Evolutionary conservation across 2,797 vertebrate genomes (phyloP).

Genomic region (Urosaurus nigricauda): DNA sequence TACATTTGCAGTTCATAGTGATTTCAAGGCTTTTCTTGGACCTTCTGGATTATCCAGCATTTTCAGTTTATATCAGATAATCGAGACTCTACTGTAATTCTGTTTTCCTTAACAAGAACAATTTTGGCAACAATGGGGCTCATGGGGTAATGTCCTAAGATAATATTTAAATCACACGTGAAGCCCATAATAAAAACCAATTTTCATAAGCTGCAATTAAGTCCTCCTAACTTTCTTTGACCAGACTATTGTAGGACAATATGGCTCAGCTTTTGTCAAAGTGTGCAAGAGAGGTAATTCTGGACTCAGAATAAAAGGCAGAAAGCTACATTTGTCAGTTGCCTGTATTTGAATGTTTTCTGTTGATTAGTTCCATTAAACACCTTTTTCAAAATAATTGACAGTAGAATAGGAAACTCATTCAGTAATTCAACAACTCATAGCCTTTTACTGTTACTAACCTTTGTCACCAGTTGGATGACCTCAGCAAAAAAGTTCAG

Average conservation of each 20-base stretch:
- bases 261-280: neutral
- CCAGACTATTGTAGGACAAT: neutral
- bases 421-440: conserved; percentile 28
- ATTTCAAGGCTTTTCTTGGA: too few relatives aligned
- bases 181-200: neutral
- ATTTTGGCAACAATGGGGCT: too few relatives aligned
- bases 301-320: neutral
- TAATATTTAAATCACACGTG: neutral
- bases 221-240: neutral
- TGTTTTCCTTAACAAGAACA: too few relatives aligned
- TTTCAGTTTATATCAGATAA: too few relatives aligned
- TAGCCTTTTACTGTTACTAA: neutral
- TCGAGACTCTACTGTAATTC: too few relatives aligned
- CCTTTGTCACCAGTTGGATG: conserved; percentile 29
- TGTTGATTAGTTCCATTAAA: conserved; percentile 37
- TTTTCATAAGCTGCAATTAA: neutral
- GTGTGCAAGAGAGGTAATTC: neutral
- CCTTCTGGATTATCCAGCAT: too few relatives aligned
- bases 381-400: conserved; percentile 11
- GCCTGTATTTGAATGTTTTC: conserved; percentile 19
- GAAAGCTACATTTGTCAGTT: neutral
- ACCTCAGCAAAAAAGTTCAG: conserved; percentile 19
- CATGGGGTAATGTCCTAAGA: too few relatives aligned
- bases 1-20: too few relatives aligned
- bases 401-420: neutral